Conservation (phyloP, 2,113 vertebrate genomes). For the Rhinichthys klamathensis region DNA sequence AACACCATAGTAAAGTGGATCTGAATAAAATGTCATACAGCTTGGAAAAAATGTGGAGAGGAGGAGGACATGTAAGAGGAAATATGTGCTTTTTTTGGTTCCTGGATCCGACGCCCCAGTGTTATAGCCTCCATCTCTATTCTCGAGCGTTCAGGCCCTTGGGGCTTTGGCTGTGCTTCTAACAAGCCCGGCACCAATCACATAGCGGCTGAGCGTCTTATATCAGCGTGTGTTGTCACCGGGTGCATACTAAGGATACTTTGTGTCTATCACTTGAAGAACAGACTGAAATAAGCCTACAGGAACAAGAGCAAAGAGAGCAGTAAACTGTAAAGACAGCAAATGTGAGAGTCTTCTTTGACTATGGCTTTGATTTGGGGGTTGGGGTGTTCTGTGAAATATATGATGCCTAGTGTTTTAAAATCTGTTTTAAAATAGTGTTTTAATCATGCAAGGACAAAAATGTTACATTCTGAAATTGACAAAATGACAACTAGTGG, state of each 20-base stretch:
- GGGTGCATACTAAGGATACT: slow-evolving; percentile 42
- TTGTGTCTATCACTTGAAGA: slow-evolving; percentile 20
- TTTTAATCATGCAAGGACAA: too few species aligned
- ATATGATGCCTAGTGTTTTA: too few species aligned
- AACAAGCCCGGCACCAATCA: slow-evolving; percentile 46
- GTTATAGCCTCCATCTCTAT: slow-evolving; percentile 39
- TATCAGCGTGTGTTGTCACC: slow-evolving; percentile 31
- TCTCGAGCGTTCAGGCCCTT: slow-evolving; percentile 32
- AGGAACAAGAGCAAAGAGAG: slow-evolving; percentile 30
- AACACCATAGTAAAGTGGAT: background rate
- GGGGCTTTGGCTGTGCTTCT: slow-evolving; percentile 52
- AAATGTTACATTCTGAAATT: too few species aligned
- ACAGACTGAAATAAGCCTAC: slow-evolving; percentile 34
- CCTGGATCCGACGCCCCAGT: background rate
- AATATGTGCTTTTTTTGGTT: slow-evolving; percentile 35
- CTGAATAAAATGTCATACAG: slow-evolving; percentile 34
- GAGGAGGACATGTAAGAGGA: background rate
- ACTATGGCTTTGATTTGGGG: background rate
- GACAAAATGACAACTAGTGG: too few species aligned
- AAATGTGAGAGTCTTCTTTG: background rate
- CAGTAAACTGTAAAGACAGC: background rate
- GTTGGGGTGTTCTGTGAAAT: background rate
- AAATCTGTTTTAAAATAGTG: too few species aligned
- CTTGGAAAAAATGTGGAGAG: slow-evolving; percentile 1
- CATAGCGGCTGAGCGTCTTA: slow-evolving; percentile 27